Evolutionary conservation across 2,113 vertebrate species (phyloP).

Genomic region (Neolamprologus variostigma): DNA sequence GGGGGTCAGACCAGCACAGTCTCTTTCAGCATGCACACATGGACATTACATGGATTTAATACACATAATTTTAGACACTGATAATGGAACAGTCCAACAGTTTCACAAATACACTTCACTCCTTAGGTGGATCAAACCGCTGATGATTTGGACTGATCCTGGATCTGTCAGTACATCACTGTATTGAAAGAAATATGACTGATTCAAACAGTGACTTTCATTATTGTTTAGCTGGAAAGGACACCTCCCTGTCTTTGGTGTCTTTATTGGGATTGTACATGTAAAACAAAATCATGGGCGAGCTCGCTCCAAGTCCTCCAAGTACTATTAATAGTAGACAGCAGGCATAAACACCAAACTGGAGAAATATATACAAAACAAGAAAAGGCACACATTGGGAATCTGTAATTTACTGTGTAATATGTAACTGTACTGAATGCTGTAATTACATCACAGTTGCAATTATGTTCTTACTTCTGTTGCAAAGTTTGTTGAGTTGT

Average conservation of each 20-base stretch:
- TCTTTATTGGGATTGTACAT: background rate
- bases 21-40: background rate
- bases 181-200: background rate
- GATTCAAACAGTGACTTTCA: background rate
- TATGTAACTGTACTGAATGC: background rate
- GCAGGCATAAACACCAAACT: background rate
- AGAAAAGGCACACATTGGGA: background rate
- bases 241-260: background rate
- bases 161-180: background rate
- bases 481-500: background rate
- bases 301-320: background rate
- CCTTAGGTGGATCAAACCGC: too few relatives aligned
- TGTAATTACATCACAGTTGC: background rate
- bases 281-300: background rate
- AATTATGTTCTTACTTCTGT: background rate
- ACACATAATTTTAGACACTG: background rate
- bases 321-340: background rate
- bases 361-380: background rate
- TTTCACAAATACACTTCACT: background rate
- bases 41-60: background rate
- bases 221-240: background rate
- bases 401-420: background rate
- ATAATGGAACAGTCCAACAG: background rate
- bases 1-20: background rate
- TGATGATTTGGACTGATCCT: background rate